Conservation (phyloP, 1,140 invertebrate genomes). For the Chironomus tepperi region DNA sequence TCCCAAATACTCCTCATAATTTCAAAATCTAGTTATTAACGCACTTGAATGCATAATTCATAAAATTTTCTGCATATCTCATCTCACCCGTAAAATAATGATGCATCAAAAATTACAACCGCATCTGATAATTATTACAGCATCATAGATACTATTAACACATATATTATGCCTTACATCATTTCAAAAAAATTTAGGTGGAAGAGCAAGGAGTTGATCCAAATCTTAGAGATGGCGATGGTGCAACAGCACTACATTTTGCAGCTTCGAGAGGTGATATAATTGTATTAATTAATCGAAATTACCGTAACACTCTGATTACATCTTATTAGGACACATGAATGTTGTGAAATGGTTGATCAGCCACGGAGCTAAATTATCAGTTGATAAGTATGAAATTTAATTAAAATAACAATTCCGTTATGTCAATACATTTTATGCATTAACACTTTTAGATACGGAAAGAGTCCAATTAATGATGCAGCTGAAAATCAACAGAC, state of each 20-base stretch:
- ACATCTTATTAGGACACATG: conserved; percentile 68
- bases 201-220: conserved; percentile 71
- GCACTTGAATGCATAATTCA: too few species aligned
- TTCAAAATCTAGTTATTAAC: too few species aligned
- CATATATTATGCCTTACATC: neutral
- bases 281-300: conserved; percentile 44
- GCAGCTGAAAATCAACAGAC: conserved; percentile 82
- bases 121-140: too few species aligned
- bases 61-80: too few species aligned
- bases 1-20: too few species aligned
- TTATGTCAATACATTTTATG: neutral
- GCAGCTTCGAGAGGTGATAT: conserved; percentile 63
- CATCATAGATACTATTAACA: neutral
- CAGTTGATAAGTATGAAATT: conserved; percentile 57
- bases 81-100: too few species aligned
- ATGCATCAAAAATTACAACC: too few species aligned
- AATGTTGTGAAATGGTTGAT: conserved; percentile 78
- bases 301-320: conserved; percentile 49
- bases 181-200: conserved; percentile 58
- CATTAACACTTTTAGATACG: conserved; percentile 42
- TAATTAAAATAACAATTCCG: neutral
- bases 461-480: conserved; percentile 80
- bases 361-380: conserved; percentile 64
- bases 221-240: conserved; percentile 74
- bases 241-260: conserved; percentile 65